phyloP scores from a whole-genome alignment of 2,113 vertebrate species.

The Ivindomyrus marchei region DNA sequence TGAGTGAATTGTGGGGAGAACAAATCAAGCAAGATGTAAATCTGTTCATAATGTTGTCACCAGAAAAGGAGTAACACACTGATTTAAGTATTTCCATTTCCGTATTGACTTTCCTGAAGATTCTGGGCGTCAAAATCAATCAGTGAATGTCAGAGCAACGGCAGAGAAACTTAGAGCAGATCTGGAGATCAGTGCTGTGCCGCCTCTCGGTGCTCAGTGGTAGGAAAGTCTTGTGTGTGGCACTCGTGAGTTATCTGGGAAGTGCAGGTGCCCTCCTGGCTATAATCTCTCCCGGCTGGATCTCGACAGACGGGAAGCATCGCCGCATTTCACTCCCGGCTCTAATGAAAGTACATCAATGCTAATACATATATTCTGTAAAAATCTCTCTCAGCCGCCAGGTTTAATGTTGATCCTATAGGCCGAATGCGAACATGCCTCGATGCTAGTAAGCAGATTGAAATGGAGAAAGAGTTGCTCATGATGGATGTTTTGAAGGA shows the following conservation, averaged over 20 bases:
- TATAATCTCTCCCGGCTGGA: not conserved
- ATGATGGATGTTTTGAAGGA: not conserved
- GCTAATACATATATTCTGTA: not conserved
- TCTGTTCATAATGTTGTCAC: not conserved
- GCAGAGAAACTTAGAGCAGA: not conserved
- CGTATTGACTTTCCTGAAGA: not conserved
- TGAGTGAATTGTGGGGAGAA: not conserved
- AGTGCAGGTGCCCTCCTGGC: not conserved
- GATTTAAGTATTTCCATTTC: not conserved
- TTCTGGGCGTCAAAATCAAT: slow-evolving; percentile 9
- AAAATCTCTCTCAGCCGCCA: not conserved
- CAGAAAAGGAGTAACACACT: not conserved
- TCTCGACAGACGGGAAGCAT: not conserved
- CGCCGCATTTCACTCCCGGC: not conserved
- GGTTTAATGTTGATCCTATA: not conserved
- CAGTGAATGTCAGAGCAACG: not conserved
- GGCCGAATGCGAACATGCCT: not conserved
- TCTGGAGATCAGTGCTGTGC: not conserved
- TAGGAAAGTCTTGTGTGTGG: not conserved
- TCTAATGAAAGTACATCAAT: not conserved
- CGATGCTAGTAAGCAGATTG: not conserved
- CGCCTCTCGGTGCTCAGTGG: not conserved
- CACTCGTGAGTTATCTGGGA: not conserved
- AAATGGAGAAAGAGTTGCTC: not conserved
- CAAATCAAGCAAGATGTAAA: not conserved